Percentiles rank a stretch among this genome's conserved stretches.
Evolutionary conservation across 2,797 vertebrate genomes (phyloP).

Genomic region (Euthynnus affinis): DNA sequence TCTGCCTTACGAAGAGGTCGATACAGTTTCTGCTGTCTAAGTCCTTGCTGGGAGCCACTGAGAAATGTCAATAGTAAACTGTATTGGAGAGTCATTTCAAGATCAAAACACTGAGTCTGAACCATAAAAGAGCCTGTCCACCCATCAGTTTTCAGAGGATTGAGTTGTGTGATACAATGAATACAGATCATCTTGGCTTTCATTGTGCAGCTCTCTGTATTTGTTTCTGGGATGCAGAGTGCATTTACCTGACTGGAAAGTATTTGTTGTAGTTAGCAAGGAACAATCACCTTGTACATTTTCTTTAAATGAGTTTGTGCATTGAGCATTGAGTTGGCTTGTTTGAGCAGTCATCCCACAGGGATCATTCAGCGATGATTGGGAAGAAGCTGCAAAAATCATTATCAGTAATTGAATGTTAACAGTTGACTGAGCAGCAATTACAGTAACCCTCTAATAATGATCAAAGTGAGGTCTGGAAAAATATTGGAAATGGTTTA

Average conservation of each 20-base stretch:
- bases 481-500: slow-evolving; percentile 31
- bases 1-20: slow-evolving; percentile 21
- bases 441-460: slow-evolving; percentile 39
- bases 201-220: slow-evolving; percentile 6
- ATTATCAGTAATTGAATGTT: slow-evolving; percentile 60
- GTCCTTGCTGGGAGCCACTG: slow-evolving; percentile 32
- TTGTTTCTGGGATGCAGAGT: neutral
- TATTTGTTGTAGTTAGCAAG: neutral
- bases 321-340: neutral
- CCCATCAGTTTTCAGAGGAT: slow-evolving; percentile 12
- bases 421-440: slow-evolving; percentile 57
- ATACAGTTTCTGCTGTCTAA: slow-evolving; percentile 27
- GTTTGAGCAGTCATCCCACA: neutral
- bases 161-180: slow-evolving; percentile 32
- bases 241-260: neutral
- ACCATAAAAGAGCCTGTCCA: slow-evolving; percentile 31
- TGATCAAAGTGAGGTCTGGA: slow-evolving; percentile 33
- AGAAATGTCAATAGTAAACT: slow-evolving; percentile 52
- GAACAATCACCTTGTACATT: neutral
- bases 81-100: slow-evolving; percentile 43
- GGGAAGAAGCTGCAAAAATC: slow-evolving; percentile 30
- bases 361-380: neutral
- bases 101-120: slow-evolving; percentile 62
- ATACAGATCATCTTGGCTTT: slow-evolving; percentile 49
- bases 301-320: neutral